Conservation (phyloP, 2,888 invertebrate genomes). For the Catocala nupta region DNA sequence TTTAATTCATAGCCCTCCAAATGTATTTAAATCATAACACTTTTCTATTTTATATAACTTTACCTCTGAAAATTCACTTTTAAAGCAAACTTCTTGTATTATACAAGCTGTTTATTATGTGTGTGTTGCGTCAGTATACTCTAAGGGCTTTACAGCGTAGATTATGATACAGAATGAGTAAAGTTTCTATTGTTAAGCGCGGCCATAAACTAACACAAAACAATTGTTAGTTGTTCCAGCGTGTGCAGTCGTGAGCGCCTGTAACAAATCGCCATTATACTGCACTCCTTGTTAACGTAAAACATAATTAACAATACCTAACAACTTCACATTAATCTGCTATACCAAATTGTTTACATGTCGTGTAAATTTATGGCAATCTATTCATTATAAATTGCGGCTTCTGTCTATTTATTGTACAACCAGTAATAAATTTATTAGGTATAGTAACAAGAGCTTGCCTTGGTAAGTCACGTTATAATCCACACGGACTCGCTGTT, state of each 20-base stretch:
- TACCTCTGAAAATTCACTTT: slow-evolving; percentile 19
- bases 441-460: no score
- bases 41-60: slow-evolving; percentile 15
- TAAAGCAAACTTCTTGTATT: slow-evolving; percentile 1
- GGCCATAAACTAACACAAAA: slow-evolving; percentile 65
- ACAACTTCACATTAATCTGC: slow-evolving; percentile 19
- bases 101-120: slow-evolving; percentile 33
- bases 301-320: slow-evolving; percentile 35
- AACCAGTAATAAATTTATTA: no score
- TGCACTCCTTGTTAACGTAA: slow-evolving; percentile 49
- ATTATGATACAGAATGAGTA: slow-evolving; percentile 64
- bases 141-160: slow-evolving; percentile 47
- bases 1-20: slow-evolving; percentile 42
- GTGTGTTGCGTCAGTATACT: slow-evolving; percentile 30
- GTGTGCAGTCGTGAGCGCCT: slow-evolving; percentile 49
- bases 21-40: slow-evolving; percentile 39
- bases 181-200: slow-evolving; percentile 65
- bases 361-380: slow-evolving; percentile 7
- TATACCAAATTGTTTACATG: slow-evolving; percentile 18
- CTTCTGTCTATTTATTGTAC: no score
- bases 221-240: slow-evolving; percentile 60
- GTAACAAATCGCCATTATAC: slow-evolving; percentile 56
- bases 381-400: no score
- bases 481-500: no score
- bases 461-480: no score